phyloP scores from a whole-genome alignment of 2,113 vertebrate genomes.

The Pomatorhinus ruficollis region DNA sequence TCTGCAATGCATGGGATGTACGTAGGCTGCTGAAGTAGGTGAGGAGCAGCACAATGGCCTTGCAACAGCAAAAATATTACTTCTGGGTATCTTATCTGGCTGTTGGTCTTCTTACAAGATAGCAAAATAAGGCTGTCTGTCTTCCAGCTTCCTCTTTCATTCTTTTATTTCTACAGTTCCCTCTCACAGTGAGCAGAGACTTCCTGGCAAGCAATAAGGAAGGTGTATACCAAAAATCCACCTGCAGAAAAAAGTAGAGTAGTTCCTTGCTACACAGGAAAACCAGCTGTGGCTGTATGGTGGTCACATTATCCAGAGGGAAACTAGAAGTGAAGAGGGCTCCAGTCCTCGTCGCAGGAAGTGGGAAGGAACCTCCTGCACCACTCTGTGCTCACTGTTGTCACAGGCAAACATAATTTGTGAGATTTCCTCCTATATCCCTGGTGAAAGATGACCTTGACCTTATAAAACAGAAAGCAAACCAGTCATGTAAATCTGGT shows the following conservation, averaged over 20 bases:
- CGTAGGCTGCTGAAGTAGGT: background rate
- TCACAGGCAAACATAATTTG: fast-evolving
- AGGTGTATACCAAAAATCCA: background rate
- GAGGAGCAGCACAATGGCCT: background rate
- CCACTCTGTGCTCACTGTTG: background rate
- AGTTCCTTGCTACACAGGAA: background rate
- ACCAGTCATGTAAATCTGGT: background rate
- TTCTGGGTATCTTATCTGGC: background rate
- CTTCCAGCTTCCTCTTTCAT: background rate
- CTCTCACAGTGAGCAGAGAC: background rate
- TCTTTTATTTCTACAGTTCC: background rate
- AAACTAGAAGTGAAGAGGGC: background rate
- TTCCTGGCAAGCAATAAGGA: background rate
- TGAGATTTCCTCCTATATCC: background rate
- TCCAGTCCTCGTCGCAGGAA: fast-evolving
- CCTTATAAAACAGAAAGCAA: background rate
- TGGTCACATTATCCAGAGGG: background rate
- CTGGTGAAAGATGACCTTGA: background rate
- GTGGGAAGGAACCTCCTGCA: background rate
- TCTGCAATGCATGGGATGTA: background rate
- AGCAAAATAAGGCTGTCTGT: background rate
- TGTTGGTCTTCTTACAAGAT: background rate
- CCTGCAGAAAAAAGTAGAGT: background rate
- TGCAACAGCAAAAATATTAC: background rate
- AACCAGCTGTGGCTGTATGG: background rate